Evolutionary conservation across 2,113 vertebrate species (phyloP).

Genomic region (Taxidea taxus): DNA sequence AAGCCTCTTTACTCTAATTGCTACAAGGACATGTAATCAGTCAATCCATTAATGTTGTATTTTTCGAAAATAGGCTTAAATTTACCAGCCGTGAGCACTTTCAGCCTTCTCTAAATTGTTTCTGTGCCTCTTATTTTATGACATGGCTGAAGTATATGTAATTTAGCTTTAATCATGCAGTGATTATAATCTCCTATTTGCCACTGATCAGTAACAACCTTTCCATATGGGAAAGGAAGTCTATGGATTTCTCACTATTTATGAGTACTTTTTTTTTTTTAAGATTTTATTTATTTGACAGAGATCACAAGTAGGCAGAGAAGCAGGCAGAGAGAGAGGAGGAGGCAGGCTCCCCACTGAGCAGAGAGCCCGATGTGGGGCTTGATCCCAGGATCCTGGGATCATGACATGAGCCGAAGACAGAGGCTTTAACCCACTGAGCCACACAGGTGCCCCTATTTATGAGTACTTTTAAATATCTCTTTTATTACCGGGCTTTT

Average conservation of each 20-base stretch:
- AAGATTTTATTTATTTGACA: no score
- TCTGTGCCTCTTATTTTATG: neutral
- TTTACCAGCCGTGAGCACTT: neutral
- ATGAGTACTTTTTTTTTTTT: neutral
- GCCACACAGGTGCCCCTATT: no score
- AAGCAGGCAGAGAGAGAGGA: no score
- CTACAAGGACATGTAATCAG: neutral
- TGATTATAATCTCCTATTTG: neutral
- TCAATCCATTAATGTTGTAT: neutral
- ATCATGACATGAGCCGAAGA: no score
- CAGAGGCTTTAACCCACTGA: no score
- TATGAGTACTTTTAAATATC: neutral
- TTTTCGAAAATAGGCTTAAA: neutral
- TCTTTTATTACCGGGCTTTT: neutral
- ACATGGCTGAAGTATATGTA: neutral
- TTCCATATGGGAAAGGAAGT: neutral
- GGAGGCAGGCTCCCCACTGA: no score
- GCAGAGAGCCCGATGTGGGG: no score
- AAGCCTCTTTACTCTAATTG: slow-evolving; percentile 6
- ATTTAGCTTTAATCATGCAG: neutral
- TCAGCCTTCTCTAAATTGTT: neutral
- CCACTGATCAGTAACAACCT: neutral
- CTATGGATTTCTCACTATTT: neutral
- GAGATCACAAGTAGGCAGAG: no score
- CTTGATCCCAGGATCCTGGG: no score